These are phyloP conservation scores for Clupea harengus DNA, from an alignment of 2,113 vertebrate genomes.

Conservation along the genomic window DNA sequence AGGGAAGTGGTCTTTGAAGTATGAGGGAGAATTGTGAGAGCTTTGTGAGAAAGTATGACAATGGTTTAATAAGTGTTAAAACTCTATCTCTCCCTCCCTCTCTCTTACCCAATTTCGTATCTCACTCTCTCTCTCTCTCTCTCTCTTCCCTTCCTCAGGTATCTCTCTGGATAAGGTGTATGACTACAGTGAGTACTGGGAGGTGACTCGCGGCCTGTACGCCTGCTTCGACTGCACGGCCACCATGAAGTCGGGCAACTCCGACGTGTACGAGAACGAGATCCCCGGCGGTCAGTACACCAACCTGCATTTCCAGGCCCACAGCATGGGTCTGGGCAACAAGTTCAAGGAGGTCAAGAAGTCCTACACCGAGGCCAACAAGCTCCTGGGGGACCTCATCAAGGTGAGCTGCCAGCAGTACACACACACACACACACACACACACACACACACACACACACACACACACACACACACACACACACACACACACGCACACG, in stretches of 20 bases:
- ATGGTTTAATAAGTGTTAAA: no score
- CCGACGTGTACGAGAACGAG: slow-evolving; percentile 97
- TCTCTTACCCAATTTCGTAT: neutral
- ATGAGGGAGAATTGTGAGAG: no score
- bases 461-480: neutral
- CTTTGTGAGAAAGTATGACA: no score
- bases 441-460: neutral
- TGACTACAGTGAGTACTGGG: slow-evolving; percentile 98
- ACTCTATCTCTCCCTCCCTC: neutral
- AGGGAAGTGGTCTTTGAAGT: no score
- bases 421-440: neutral
- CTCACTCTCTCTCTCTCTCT: neutral
- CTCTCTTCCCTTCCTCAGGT: slow-evolving; percentile 62
- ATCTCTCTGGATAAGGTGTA: slow-evolving; percentile 86
- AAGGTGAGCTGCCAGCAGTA: slow-evolving; percentile 76
- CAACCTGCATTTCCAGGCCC: slow-evolving; percentile 99
- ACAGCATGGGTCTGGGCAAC: slow-evolving; percentile 95
- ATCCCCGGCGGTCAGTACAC: slow-evolving; percentile 97
- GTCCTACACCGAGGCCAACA: slow-evolving; percentile 90
- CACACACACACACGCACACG: neutral
- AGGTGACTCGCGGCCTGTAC: slow-evolving; percentile 86
- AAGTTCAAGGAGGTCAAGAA: slow-evolving; percentile 98
- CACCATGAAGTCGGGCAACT: slow-evolving; percentile 97
- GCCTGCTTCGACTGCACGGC: slow-evolving; percentile 95
- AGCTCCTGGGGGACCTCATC: slow-evolving; percentile 92